Conservation (phyloP, 1,140 invertebrate species). For the Ceratoteleas bidentatus region DNA sequence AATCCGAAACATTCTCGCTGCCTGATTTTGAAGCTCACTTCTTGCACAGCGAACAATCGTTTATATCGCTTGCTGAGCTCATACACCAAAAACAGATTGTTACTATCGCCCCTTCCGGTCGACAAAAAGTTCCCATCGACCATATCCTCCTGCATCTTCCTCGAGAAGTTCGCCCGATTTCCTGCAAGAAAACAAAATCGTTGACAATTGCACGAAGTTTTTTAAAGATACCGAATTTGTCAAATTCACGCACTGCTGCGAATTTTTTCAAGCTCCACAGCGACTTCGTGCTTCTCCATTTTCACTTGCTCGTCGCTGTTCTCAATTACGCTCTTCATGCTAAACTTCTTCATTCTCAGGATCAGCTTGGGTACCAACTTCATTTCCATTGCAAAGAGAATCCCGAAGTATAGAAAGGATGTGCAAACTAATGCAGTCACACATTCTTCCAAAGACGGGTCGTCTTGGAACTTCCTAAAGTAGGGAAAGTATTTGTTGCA, state of each 20-base stretch:
- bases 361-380: constrained; percentile 67
- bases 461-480: constrained; percentile 65
- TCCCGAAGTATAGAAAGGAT: constrained; percentile 72
- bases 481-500: constrained; percentile 73
- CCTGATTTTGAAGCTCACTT: background rate
- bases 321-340: constrained; percentile 55
- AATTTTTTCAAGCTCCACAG: constrained; percentile 71
- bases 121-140: no score
- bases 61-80: no score
- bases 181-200: no score
- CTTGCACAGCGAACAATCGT: background rate
- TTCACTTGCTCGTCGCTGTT: constrained; percentile 76
- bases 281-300: constrained; percentile 73
- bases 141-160: no score
- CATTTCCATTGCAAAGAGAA: constrained; percentile 73
- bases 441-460: constrained; percentile 72
- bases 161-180: no score
- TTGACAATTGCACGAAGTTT: no score
- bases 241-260: constrained; percentile 57
- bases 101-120: no score
- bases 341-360: constrained; percentile 55
- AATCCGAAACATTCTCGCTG: background rate
- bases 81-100: no score
- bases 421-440: constrained; percentile 70
- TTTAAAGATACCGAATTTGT: no score